These are phyloP conservation scores for Arbacia lixula DNA, from an alignment of 53 echinoderm and acorn worm species.

Conservation along the genomic window DNA sequence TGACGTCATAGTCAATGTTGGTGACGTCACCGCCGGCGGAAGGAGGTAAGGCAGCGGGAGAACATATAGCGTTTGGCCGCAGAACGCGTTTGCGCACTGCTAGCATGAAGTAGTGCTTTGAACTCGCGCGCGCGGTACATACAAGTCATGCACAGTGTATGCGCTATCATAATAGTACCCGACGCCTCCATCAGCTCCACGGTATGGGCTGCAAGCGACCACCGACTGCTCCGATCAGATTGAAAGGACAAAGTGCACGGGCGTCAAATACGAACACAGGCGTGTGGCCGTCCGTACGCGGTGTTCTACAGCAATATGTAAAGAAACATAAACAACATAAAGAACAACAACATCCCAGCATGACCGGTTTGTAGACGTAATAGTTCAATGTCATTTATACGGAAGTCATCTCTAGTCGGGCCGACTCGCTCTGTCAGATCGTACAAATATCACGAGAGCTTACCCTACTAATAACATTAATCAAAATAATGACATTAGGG, in stretches of 20 bases:
- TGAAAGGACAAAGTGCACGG: no score
- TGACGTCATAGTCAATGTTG: slow-evolving; percentile 6
- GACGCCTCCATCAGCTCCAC: no score
- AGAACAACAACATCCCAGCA: neutral
- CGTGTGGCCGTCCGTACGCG: no score
- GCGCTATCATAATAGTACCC: neutral
- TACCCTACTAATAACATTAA: slow-evolving; percentile 36
- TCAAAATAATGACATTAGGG: slow-evolving; percentile 48
- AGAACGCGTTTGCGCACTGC: neutral
- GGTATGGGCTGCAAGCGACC: no score
- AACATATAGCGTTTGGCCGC: no score
- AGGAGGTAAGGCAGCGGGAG: slow-evolving; percentile 2
- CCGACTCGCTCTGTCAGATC: neutral
- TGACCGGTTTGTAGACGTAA: no score
- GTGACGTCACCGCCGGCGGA: slow-evolving; percentile 35
- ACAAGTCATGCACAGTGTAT: no score
- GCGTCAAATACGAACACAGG: no score
- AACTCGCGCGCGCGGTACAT: no score
- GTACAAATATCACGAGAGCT: slow-evolving; percentile 15
- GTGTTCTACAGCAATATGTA: no score
- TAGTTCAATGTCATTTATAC: slow-evolving; percentile 45
- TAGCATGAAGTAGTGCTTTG: slow-evolving; percentile 49
- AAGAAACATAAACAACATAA: neutral
- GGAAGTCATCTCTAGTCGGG: slow-evolving; percentile 18
- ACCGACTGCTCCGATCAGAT: no score